phyloP scores from a whole-genome alignment of 2,113 vertebrate species.

The Mesoclemmys tuberculata region DNA sequence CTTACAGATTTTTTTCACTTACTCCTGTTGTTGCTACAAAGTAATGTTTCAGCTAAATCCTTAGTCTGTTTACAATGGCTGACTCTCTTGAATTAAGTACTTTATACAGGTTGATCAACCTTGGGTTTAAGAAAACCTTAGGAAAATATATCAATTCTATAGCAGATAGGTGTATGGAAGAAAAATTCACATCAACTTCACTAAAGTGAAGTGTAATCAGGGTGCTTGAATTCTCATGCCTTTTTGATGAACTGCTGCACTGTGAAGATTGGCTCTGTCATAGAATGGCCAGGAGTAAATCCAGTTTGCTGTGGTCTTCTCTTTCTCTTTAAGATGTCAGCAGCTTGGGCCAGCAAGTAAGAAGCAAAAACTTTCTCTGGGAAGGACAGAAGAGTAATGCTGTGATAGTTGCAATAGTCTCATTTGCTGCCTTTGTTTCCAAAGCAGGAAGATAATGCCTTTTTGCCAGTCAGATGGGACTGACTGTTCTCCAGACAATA shows the following conservation, averaged over 20 bases:
- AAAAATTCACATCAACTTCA: background rate
- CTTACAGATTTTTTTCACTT: background rate
- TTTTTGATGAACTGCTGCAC: too few relatives aligned
- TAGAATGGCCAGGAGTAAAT: too few relatives aligned
- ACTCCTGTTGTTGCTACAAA: background rate
- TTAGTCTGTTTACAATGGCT: background rate
- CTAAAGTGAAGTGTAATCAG: too few relatives aligned
- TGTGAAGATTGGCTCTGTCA: too few relatives aligned
- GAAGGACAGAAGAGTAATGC: background rate
- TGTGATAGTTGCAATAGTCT: background rate
- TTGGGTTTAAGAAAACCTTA: background rate
- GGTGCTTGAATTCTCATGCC: too few relatives aligned
- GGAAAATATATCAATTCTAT: background rate
- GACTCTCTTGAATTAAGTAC: background rate
- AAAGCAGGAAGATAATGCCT: background rate
- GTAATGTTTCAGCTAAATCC: background rate
- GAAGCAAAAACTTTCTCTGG: too few relatives aligned
- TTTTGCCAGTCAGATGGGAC: background rate
- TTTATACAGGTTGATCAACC: conserved; percentile 18
- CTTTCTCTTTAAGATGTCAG: too few relatives aligned
- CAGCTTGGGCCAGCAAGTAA: too few relatives aligned
- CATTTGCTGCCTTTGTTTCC: background rate
- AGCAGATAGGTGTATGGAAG: background rate
- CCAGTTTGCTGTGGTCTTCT: too few relatives aligned
- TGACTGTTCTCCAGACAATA: too few relatives aligned